Base-by-base conservation (phyloP, 2,113 vertebrate genomes). In the Mellivora capensis region DNA sequence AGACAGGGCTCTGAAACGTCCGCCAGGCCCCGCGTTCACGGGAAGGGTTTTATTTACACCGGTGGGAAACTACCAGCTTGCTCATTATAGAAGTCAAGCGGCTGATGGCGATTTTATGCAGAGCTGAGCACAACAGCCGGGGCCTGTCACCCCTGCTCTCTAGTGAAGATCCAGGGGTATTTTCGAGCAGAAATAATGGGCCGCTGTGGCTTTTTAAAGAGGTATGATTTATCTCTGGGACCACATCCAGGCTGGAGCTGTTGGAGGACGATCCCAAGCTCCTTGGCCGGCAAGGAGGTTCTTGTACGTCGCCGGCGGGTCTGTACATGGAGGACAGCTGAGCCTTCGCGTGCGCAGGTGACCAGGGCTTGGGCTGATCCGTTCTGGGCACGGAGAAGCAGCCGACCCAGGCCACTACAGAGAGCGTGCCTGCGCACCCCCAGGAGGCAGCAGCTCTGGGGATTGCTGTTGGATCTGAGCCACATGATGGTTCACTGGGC, bases 161-260 rank as follows among this genome's bases (percentile, higher is more conserved):
- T 1, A 81, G 87, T 7, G 31, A 80, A 59, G 81, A 87, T n/a
- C 54, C 61, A 13, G 67, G n/a, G 80, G 31, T 39, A 9, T 80
- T 96, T 95, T 39, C 67, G 25, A 87, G 72, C 87, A 94, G 92
- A 95, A 89, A 92, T 79, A 83, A 96, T 77, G 67, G 91, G 23
- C 47, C 52, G 2, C 44, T 8, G 31, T 23, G 52, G 71, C 62
- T 64, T 71, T 93, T 44, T 87, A 69, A 54, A 62, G 61, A 95
- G 39, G 69, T 9, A 1, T 25, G 44, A 95, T 87, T 93, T 95
- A 91, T 90, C 93, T 61, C 88, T 59, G 72, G 96, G 93, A 71
- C 57, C 3, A 17, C 91, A n/a, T 54, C 93, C 84, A 74, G 72
- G 52, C 89, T 62, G 31, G 90, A 94, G 77, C 59, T 57, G 37